Conservation (phyloP, 2,797 vertebrate species). For the Xerus rutilus region DNA sequence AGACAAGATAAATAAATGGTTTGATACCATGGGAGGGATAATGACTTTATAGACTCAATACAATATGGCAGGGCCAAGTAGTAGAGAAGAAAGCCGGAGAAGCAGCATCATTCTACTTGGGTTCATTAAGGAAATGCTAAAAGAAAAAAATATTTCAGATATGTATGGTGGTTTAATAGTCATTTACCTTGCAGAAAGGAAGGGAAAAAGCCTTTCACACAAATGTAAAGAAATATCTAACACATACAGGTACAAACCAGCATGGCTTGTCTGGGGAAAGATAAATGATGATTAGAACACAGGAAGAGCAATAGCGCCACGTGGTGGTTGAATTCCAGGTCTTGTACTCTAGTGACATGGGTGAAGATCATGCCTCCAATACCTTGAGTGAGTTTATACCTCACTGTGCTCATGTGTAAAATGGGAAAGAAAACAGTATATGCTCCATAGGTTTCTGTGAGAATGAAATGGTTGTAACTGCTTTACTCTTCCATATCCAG, state of each 20-base stretch:
- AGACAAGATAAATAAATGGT: not conserved
- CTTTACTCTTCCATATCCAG: not conserved
- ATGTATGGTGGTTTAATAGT: not conserved
- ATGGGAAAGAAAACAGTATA: not conserved
- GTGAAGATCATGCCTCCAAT: not conserved
- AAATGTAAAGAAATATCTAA: not conserved
- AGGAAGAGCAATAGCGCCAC: not conserved
- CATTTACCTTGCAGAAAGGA: not conserved
- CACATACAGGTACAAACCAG: not conserved
- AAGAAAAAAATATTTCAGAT: not conserved
- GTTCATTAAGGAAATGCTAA: not conserved
- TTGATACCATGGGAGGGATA: not conserved
- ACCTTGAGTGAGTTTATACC: not conserved
- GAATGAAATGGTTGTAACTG: not conserved
- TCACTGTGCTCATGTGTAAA: not conserved
- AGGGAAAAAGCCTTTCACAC: not conserved
- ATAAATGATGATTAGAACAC: no score
- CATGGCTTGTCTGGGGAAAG: not conserved
- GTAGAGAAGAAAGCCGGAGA: not conserved
- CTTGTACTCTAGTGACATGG: not conserved
- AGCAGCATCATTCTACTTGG: fast-evolving
- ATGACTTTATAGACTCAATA: fast-evolving
- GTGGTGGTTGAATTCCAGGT: not conserved
- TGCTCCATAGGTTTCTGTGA: not conserved
- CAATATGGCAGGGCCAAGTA: fast-evolving